phyloP scores from a whole-genome alignment of 2,113 vertebrate species.

The Anser brachyrhynchus region DNA sequence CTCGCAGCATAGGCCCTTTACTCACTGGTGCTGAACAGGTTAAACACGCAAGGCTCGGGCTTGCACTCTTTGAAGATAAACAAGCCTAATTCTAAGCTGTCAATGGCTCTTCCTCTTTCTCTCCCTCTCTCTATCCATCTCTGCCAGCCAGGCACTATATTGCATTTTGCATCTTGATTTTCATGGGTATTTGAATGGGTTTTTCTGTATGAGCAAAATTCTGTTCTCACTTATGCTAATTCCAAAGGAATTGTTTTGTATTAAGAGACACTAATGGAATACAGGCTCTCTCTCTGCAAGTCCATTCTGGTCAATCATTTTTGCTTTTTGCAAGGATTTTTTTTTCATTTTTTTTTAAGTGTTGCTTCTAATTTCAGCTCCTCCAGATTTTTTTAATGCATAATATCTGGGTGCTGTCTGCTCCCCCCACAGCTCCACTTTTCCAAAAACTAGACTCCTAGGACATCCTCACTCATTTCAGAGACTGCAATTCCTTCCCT shows the following conservation, averaged over 20 bases:
- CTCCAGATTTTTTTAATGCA: neutral
- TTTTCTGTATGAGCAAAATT: neutral
- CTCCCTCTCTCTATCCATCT: neutral
- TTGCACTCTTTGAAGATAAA: neutral
- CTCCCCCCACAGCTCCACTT: neutral
- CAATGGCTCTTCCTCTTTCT: neutral
- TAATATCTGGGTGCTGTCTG: neutral
- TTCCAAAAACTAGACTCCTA: neutral
- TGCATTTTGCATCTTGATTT: conserved; percentile 20
- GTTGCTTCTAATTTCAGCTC: neutral
- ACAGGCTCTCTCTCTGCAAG: neutral
- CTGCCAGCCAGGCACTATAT: neutral
- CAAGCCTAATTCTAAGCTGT: conserved; percentile 17
- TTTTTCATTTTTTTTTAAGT: neutral
- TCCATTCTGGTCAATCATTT: neutral
- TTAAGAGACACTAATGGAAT: neutral
- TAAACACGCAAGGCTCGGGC: neutral
- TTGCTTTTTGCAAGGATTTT: neutral
- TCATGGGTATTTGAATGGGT: neutral
- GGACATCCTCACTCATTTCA: neutral
- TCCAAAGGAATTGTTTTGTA: neutral
- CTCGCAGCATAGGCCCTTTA: neutral
- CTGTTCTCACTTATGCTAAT: neutral
- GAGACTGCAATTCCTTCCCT: neutral
- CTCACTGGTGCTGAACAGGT: neutral